Base-by-base conservation (phyloP, 2,888 invertebrate species). In the Synanthedon vespiformis region DNA sequence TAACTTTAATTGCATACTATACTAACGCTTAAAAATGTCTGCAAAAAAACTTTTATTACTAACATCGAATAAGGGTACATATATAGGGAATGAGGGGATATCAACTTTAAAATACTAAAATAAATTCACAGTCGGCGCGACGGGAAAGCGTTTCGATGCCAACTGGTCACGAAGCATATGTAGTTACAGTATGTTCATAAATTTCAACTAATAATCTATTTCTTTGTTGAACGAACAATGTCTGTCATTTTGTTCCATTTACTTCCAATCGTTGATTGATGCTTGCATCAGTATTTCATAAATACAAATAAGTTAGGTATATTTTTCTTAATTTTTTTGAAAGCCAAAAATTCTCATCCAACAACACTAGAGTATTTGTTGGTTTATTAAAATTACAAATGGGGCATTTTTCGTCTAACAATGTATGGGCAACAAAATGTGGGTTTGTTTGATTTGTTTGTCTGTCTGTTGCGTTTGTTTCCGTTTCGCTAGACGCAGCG, bases 111-210 rank as follows among this genome's bases (percentile, higher is more conserved):
- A 8, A 44, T 58, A 65, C 63, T 62, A 65, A 16, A 16, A 72
- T 65, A 63, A 59, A 67, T 80, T 64, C 75, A 72, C 84, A 84
- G 82, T 77, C 66, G 80, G 82, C 83, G 80, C 77, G 70, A 62
- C 77, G 74, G 58, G 64, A 71, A 60, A 78, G 79, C 72, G 65
- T 66, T 51, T 66, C 70, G 62, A 69, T 74, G 58, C 72, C 79
- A 60, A 74, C 74, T 65, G 83, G 80, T 61, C 72, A 74, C 72
- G 86, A 84, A 74, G 77, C 77, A 63, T 81, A 72, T 73, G 71
- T 86, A 65, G 74, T 74, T 68, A 87, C 83, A 79, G 86, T 87
- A 87, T 75, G 86, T 87, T 67, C 61, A 74, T 68, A 62, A 22
- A 61, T 65, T 67, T 67, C 74, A 64, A 80, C 75, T 80, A 80